Conservation (phyloP, 1,140 invertebrate species). For the Thaumatotibia leucotreta region DNA sequence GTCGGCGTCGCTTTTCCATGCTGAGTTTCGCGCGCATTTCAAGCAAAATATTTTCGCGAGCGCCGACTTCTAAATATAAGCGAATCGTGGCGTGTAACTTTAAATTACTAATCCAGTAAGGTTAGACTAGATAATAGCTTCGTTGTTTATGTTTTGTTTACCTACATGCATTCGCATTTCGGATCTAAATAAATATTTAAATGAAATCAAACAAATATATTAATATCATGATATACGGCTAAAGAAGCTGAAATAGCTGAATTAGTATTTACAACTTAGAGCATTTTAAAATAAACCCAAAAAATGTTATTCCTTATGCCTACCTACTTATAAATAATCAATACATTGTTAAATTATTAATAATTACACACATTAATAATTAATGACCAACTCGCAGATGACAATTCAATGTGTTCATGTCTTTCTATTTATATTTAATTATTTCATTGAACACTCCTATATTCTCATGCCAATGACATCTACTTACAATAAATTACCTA, state of each 20-base stretch:
- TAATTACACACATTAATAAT: too few species aligned
- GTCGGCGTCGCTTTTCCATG: conserved; percentile 61
- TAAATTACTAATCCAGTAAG: too few species aligned
- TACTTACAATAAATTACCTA: neutral
- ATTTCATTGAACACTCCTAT: neutral
- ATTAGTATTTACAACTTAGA: too few species aligned
- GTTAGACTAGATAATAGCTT: neutral
- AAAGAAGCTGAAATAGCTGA: too few species aligned
- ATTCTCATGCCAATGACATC: conserved; percentile 6
- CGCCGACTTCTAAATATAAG: neutral
- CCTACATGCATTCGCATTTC: neutral
- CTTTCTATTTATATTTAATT: neutral
- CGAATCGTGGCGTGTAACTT: neutral
- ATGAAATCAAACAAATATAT: neutral
- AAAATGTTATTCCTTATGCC: too few species aligned
- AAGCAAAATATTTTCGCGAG: conserved; percentile 25
- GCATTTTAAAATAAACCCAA: too few species aligned
- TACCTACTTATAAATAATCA: too few species aligned
- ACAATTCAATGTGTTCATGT: too few species aligned
- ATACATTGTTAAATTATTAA: too few species aligned
- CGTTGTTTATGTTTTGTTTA: neutral
- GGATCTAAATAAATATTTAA: neutral
- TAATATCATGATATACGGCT: too few species aligned
- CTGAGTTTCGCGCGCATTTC: conserved; percentile 61
- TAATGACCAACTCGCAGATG: too few species aligned